These are phyloP conservation scores for Acanthosepion pharaonis DNA, from an alignment of 2,888 invertebrate species.

Conservation along the genomic window DNA sequence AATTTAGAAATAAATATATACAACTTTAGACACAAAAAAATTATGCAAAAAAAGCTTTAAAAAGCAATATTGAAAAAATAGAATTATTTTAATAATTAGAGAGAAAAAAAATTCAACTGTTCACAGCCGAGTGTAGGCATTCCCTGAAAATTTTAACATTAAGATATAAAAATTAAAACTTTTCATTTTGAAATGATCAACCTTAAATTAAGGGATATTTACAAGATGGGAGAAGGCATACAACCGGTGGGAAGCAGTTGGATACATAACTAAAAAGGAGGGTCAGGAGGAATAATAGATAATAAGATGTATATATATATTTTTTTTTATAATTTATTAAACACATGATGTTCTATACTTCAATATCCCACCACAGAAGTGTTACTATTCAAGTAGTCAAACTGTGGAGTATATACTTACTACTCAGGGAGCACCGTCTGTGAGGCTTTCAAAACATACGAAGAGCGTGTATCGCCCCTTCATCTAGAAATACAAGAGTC, in stretches of 20 bases:
- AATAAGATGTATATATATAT: not conserved
- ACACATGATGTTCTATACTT: conserved; percentile 41
- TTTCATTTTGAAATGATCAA: conserved; percentile 1
- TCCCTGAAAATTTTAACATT: not conserved
- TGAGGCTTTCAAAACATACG: conserved; percentile 47
- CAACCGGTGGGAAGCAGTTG: not conserved
- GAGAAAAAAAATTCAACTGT: not conserved
- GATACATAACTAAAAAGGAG: not conserved
- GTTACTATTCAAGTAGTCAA: conserved; percentile 47
- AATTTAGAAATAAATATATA: not conserved
- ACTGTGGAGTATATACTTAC: conserved; percentile 47
- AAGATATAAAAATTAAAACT: not conserved
- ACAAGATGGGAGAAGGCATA: conserved; percentile 33
- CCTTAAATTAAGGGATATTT: not conserved
- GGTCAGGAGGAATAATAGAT: not conserved
- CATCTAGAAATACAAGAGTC: conserved; percentile 50
- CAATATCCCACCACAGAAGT: conserved; percentile 47
- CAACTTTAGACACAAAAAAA: not conserved
- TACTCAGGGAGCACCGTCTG: conserved; percentile 45
- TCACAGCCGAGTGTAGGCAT: conserved; percentile 33
- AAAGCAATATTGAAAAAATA: not conserved
- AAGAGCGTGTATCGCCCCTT: conserved; percentile 45
- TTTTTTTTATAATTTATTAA: not conserved
- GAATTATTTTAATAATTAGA: not conserved
- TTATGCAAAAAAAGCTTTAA: not conserved